Conservation (phyloP, 2,888 invertebrate species). For the Sarcophaga rosellei region DNA sequence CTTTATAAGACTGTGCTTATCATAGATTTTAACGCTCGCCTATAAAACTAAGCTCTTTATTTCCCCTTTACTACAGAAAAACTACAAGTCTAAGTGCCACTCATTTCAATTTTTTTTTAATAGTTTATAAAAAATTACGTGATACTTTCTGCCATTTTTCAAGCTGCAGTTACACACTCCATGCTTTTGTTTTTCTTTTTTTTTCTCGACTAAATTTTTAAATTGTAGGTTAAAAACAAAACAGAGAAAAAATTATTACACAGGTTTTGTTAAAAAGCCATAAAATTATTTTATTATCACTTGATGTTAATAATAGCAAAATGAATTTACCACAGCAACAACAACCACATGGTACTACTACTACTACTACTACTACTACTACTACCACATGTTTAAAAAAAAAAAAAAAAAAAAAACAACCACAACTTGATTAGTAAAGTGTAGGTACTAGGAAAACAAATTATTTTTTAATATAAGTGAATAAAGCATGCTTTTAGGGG, state of each 20-base stretch:
- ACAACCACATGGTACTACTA: background rate
- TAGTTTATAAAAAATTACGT: slow-evolving; percentile 26
- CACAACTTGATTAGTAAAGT: slow-evolving; percentile 33
- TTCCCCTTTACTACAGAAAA: no score
- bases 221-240: background rate
- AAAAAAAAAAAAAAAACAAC: background rate
- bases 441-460: background rate
- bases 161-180: background rate
- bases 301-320: slow-evolving; percentile 26
- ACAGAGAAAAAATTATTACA: slow-evolving; percentile 16
- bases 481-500: slow-evolving; percentile 18
- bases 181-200: background rate
- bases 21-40: no score
- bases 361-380: background rate
- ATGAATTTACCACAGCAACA: background rate
- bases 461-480: background rate
- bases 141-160: background rate
- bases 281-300: slow-evolving; percentile 57
- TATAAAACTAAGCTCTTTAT: no score
- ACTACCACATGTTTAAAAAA: background rate
- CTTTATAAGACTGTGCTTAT: no score
- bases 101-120: slow-evolving; percentile 31
- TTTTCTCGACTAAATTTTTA: background rate
- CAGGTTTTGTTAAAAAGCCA: slow-evolving; percentile 46
- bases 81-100: background rate